A percentile compares a stretch with the other conserved stretches of the same genome.
These are phyloP conservation scores for Babyrousa celebensis DNA, from an alignment of 2,797 vertebrate genomes.

Conservation along the genomic window DNA sequence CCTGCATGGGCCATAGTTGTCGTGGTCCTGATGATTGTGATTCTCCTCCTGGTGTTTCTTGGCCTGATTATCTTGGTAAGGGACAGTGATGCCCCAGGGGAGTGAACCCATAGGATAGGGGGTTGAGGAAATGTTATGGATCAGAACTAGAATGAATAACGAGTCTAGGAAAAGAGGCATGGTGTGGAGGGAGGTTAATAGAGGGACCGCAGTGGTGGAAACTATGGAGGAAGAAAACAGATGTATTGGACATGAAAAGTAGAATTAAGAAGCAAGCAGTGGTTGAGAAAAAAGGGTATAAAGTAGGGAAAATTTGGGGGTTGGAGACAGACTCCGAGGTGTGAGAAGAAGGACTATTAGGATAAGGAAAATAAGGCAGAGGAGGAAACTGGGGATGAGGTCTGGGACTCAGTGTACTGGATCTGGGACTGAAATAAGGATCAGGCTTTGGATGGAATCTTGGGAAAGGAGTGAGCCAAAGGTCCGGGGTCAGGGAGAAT, in stretches of 20 bases:
- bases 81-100: not conserved
- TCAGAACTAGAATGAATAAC: not conserved
- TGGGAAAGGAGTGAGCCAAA: not conserved
- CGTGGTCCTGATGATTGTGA: conserved; percentile 82
- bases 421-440: conserved; percentile 10
- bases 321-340: not conserved
- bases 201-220: not conserved
- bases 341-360: not conserved
- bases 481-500: not conserved
- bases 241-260: not conserved
- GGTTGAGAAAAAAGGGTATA: not conserved
- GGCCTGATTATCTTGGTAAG: conserved; percentile 83
- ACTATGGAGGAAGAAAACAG: not conserved
- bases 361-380: not conserved
- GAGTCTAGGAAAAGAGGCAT: not conserved
- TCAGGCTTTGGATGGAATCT: not conserved
- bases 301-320: not conserved
- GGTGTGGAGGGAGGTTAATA: not conserved
- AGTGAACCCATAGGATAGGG: not conserved
- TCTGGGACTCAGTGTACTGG: not conserved
- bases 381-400: not conserved
- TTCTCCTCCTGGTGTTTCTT: conserved; percentile 78
- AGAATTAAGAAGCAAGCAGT: not conserved
- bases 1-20: conserved; percentile 85
- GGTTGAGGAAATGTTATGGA: not conserved